A percentile compares a stretch with the other conserved stretches of the same genome.
These are phyloP conservation scores for Muscicapa comitata DNA, from an alignment of 2,797 vertebrate genomes.

Conservation along the genomic window DNA sequence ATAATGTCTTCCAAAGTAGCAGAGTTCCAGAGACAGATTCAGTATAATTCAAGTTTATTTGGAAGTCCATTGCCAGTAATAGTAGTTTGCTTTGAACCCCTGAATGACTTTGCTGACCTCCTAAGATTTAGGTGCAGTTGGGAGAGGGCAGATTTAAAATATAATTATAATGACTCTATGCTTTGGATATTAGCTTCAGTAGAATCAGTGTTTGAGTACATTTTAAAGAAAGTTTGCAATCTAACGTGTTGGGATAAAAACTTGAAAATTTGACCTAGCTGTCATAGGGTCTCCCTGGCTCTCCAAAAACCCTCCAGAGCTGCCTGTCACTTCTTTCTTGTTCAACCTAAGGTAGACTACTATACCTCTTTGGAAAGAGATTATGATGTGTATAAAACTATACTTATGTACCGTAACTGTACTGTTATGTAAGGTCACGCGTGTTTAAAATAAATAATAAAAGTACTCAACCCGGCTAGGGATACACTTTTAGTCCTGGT, in stretches of 20 bases:
- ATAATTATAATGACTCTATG: fast-evolving
- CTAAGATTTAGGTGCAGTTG: not conserved
- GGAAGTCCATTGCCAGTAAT: not conserved
- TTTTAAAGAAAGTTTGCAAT: not conserved
- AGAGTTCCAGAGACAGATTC: not conserved
- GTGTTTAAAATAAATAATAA: not conserved
- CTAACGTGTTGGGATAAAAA: not conserved
- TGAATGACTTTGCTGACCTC: not conserved
- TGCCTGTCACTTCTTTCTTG: not conserved
- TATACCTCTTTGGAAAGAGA: not conserved
- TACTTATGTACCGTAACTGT: not conserved
- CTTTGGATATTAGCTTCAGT: not conserved
- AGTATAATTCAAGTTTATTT: not conserved
- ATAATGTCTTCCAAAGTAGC: not conserved
- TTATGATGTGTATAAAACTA: not conserved
- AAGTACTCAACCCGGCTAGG: not conserved
- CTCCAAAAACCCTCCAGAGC: not conserved
- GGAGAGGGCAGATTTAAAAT: not conserved
- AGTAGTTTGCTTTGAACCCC: not conserved
- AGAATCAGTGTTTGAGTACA: not conserved
- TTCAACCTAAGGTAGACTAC: not conserved
- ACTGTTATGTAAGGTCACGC: not conserved
- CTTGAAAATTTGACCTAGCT: not conserved
- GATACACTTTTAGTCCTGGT: not conserved
- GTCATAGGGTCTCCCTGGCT: not conserved